Conservation (phyloP, 2,888 invertebrate genomes). For the Conchocele bisecta region DNA sequence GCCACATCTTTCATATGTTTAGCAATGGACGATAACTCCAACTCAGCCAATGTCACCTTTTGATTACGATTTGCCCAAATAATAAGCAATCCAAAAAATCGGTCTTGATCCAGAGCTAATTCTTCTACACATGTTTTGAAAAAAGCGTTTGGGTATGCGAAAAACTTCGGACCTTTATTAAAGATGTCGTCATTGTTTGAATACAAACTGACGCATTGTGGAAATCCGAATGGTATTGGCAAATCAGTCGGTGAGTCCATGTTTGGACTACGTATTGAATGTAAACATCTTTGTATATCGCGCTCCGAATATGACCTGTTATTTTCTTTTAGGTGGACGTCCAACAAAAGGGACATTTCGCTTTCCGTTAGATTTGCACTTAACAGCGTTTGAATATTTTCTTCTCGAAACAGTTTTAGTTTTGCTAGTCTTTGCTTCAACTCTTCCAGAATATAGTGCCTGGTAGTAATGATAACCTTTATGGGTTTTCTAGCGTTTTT, state of each 20-base stretch:
- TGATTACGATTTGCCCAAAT: slow-evolving; percentile 34
- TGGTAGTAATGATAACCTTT: slow-evolving; percentile 36
- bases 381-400: slow-evolving; percentile 25
- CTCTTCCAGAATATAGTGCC: slow-evolving; percentile 41
- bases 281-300: too few relatives aligned
- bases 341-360: slow-evolving; percentile 26
- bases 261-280: too few relatives aligned
- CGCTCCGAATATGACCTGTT: too few relatives aligned
- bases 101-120: slow-evolving; percentile 26
- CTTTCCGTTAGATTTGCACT: slow-evolving; percentile 22
- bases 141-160: slow-evolving; percentile 30
- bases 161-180: slow-evolving; percentile 16
- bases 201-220: slow-evolving; percentile 43
- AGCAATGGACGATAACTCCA: slow-evolving; percentile 3
- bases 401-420: slow-evolving; percentile 14
- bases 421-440: slow-evolving; percentile 11
- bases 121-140: slow-evolving; percentile 39
- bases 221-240: slow-evolving; percentile 43
- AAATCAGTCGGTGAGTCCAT: too few relatives aligned
- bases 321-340: slow-evolving; percentile 9
- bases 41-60: slow-evolving; percentile 4
- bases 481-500: too few relatives aligned
- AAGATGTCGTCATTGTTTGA: slow-evolving; percentile 24
- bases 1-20: slow-evolving; percentile 7
- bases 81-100: slow-evolving; percentile 34